Base-by-base conservation (phyloP, 2,888 invertebrate species). In the Branchinecta sandiegonensis region DNA sequence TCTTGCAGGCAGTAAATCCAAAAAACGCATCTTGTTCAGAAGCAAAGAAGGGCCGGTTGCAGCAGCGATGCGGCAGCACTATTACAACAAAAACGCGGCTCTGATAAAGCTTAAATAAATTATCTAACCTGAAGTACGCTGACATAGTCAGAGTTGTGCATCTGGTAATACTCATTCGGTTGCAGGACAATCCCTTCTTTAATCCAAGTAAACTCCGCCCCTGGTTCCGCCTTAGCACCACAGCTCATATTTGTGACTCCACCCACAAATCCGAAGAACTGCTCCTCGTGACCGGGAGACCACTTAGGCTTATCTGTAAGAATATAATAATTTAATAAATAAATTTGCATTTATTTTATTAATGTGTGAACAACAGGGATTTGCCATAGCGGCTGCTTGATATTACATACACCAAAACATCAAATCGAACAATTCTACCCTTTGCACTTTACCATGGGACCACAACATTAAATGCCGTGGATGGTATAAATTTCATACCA, bases 221-320 rank as follows among this genome's bases (percentile, higher is more conserved):
- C 77, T 1, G 83, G 83, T 74, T 81, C 81, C 8, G 81, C 82
- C 71, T 80, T 78, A 68, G 81, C 83, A 73, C 80, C 78, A 76
- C 85, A 85, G 13, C 81, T 81, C 70, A 86, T 78, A 75, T 83
- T 83, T 4, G 81, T 82, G 47, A 76, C 77, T 17, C 84, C 84
- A 63, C 80, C 80, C 66, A 83, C 73, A 72, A 79, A 81, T 10
- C 80, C 81, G 73, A 78, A 81, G 46, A 78, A 78, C 17, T 71
- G 72, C 47, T 72, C 73, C 63, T 68, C 48, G 50, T 71, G 70
- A 13, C 64, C 68, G 11, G 69, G 66, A 13, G 67, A 66, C 73
- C 74, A 74, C 23, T 72, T 71, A 12, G 75, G 75, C 66, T 72
- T 73, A 70, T 75, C 75, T 75, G 69, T 9, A 68, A 66, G 56